phyloP scores from a whole-genome alignment of 1,140 invertebrate species.

The Drosophila bocki region DNA sequence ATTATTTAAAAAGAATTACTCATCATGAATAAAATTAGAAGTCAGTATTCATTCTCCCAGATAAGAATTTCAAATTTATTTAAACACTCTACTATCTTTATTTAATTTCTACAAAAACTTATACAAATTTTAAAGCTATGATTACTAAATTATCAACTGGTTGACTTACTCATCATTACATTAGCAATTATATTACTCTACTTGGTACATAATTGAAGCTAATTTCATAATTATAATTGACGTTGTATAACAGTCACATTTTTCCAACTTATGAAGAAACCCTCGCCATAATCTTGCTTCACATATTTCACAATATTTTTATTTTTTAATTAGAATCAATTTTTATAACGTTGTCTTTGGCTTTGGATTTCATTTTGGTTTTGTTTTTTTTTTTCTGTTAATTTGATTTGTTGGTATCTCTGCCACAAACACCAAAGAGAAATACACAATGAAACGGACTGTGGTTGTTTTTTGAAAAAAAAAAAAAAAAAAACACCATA shows the following conservation, averaged over 20 bases:
- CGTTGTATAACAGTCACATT: slow-evolving; percentile 4
- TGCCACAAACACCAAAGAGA: slow-evolving; percentile 23
- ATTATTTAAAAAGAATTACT: too few relatives aligned
- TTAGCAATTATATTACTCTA: not conserved
- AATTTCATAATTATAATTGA: slow-evolving; percentile 12
- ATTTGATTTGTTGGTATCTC: slow-evolving; percentile 59
- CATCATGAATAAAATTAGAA: too few relatives aligned
- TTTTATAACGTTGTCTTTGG: slow-evolving; percentile 14
- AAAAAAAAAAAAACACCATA: slow-evolving; percentile 24
- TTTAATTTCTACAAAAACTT: not conserved
- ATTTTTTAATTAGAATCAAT: slow-evolving; percentile 65
- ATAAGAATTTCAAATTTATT: too few relatives aligned
- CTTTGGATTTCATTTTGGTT: slow-evolving; percentile 29
- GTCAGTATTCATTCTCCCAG: too few relatives aligned
- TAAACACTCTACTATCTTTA: too few relatives aligned
- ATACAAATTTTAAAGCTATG: not conserved
- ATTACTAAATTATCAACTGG: slow-evolving; percentile 5
- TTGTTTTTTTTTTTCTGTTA: slow-evolving; percentile 33
- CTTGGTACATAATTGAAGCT: slow-evolving; percentile 1
- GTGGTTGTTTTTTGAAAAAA: not conserved
- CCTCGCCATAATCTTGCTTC: slow-evolving; percentile 31
- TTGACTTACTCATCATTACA: not conserved
- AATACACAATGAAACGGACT: slow-evolving; percentile 31
- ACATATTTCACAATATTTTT: slow-evolving; percentile 47
- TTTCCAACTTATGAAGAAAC: slow-evolving; percentile 11